Evolutionary conservation across 2,113 vertebrate species (phyloP), one percentile per base, ranked within the genome.

Genomic region (Speoplatyrhinus poulsoni): DNA sequence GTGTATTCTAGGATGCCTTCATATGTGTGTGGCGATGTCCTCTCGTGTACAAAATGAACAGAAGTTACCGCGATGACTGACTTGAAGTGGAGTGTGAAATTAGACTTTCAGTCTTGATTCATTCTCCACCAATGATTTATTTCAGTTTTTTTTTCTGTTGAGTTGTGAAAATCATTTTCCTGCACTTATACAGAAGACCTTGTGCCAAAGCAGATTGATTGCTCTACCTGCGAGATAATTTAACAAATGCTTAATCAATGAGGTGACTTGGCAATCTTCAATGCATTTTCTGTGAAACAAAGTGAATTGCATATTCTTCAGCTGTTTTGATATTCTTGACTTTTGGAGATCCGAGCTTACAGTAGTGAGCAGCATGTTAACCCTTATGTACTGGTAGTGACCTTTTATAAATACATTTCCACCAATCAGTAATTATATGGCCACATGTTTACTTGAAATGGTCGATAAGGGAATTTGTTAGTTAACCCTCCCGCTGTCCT

Each of bases 31-130:
- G 46, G 56, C 19, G 57, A 32, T 13, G 54, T 46, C 36, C 55
- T 65, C 57, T 1, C 57, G 41, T 13, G 58, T 64, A 58, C 36
- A 41, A 75, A 57, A 0, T 72, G 62, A 72, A 48, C 26, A 62
- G 47, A 60, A 5, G 65, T 55, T 26, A 17, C 54, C n/a, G 41
- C 60, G 12, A 10, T n/a, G 62, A 69, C 16, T 9, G 19, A 12
- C 53, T 69, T 60, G 59, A 69, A 79, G 69, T 11, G 13, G 26
- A 69, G 72, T 68, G 72, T 78, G 75, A 84, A 81, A 81, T 81
- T 61, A 75, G 71, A 72, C 46, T 54, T 46, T 72, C 65, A 17
- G 46, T 65, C 54, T 49, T 47, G 59, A 70, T 73, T 54, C 49
- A 67, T 63, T 48, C 62, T 12, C 60, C 62, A 59, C 33, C 72